phyloP scores from a whole-genome alignment of 2,797 vertebrate species.

The Enteromius paludinosus region DNA sequence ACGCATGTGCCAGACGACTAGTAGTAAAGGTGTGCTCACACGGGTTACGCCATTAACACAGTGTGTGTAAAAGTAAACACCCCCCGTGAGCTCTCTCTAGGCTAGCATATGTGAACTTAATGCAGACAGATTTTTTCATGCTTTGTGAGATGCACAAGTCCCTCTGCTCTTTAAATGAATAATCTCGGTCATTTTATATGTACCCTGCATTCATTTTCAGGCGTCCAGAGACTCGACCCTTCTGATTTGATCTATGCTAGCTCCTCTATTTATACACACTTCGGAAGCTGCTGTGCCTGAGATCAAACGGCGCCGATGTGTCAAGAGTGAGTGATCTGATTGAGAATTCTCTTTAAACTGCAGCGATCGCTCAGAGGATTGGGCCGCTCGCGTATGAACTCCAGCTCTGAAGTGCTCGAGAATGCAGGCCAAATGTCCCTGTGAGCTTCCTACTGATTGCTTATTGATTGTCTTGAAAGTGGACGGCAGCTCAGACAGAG shows the following conservation, averaged over 20 bases:
- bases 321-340: slow-evolving; percentile 46
- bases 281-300: slow-evolving; percentile 21
- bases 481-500: not conserved
- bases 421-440: slow-evolving; percentile 39
- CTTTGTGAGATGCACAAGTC: not conserved
- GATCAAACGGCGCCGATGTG: slow-evolving; percentile 54
- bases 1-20: not conserved
- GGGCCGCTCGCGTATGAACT: slow-evolving; percentile 19
- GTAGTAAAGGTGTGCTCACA: not conserved
- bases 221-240: slow-evolving; percentile 42
- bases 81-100: not conserved
- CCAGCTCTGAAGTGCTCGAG: slow-evolving; percentile 27
- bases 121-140: not conserved
- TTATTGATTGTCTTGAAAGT: slow-evolving; percentile 55
- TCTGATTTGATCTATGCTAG: slow-evolving; percentile 52
- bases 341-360: slow-evolving; percentile 59
- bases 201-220: slow-evolving; percentile 14
- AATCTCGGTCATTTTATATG: not conserved
- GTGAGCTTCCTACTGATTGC: slow-evolving; percentile 41
- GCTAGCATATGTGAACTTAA: not conserved
- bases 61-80: not conserved
- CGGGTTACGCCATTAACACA: not conserved
- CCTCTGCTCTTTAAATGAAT: slow-evolving; percentile 26
- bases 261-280: slow-evolving; percentile 58
- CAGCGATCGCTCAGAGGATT: slow-evolving; percentile 22